Evolutionary conservation across 1,140 invertebrate species (phyloP).

Genomic region (Tribolium castaneum): DNA sequence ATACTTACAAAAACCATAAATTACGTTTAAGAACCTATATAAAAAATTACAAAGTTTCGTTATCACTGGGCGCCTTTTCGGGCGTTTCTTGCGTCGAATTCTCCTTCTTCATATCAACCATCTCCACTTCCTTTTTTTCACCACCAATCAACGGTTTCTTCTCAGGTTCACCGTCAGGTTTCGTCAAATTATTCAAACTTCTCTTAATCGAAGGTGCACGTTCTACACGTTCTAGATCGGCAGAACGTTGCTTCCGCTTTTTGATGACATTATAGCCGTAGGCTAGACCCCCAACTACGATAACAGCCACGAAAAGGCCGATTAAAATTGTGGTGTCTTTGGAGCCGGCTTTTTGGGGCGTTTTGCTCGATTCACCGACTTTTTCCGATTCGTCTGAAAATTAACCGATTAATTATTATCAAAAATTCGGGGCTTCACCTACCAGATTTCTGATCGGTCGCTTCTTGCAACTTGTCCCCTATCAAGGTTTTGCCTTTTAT

Average conservation of each 20-base stretch:
- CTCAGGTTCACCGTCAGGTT: conserved; percentile 42
- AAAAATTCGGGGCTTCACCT: background rate
- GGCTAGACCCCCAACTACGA: conserved; percentile 64
- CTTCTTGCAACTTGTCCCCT: conserved; percentile 1
- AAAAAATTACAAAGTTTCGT: conserved; percentile 2
- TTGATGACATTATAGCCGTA: conserved; percentile 65
- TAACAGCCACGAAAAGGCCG: conserved; percentile 65
- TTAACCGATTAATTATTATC: background rate
- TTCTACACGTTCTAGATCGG: conserved; percentile 37
- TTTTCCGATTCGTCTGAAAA: background rate
- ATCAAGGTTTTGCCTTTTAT: background rate
- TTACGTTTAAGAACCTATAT: background rate
- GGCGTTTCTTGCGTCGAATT: background rate
- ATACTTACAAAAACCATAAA: conserved; percentile 3
- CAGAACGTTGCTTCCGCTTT: conserved; percentile 47
- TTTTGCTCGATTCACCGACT: conserved; percentile 35
- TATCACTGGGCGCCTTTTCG: background rate
- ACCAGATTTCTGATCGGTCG: background rate
- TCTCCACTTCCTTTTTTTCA: conserved; percentile 2
- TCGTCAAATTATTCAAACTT: conserved; percentile 37
- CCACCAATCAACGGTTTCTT: conserved; percentile 53
- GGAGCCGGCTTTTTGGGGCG: background rate
- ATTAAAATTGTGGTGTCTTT: conserved; percentile 55
- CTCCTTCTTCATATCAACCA: conserved; percentile 16
- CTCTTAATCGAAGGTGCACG: background rate